Evolutionary conservation across 2,797 vertebrate species (phyloP).

Genomic region (Arnoldichthys spilopterus): DNA sequence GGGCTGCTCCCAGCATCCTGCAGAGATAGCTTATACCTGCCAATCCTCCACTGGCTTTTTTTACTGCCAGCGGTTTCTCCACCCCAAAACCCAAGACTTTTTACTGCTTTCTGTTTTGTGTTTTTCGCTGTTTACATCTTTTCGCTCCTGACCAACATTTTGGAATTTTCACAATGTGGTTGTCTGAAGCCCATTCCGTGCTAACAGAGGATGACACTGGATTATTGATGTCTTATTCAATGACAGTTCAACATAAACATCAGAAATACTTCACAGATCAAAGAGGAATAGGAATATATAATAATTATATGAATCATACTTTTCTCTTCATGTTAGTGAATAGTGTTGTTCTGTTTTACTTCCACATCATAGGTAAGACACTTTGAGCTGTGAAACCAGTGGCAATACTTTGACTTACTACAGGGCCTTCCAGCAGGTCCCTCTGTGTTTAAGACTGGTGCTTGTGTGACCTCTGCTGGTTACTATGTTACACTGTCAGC

Average conservation of each 20-base stretch:
- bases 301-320: background rate
- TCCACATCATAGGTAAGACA: conserved; percentile 6
- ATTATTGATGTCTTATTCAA: background rate
- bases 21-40: conserved; percentile 60
- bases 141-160: conserved; percentile 34
- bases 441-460: conserved; percentile 18
- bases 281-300: too few relatives aligned
- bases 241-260: conserved; percentile 1
- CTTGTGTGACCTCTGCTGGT: conserved; percentile 52
- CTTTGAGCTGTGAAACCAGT: background rate
- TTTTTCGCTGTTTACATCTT: conserved; percentile 36
- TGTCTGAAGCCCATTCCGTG: conserved; percentile 17
- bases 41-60: conserved; percentile 47
- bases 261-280: conserved; percentile 8
- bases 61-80: conserved; percentile 49
- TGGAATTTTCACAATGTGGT: conserved; percentile 35
- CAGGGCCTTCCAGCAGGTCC: background rate
- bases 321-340: background rate
- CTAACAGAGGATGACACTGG: background rate
- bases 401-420: background rate
- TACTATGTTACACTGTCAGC: background rate
- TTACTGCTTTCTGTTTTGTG: conserved; percentile 50
- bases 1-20: conserved; percentile 52
- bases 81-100: conserved; percentile 50
- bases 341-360: background rate